These are phyloP conservation scores for Temnothorax nylanderi DNA, from an alignment of 1,140 invertebrate genomes.

Conservation along the genomic window DNA sequence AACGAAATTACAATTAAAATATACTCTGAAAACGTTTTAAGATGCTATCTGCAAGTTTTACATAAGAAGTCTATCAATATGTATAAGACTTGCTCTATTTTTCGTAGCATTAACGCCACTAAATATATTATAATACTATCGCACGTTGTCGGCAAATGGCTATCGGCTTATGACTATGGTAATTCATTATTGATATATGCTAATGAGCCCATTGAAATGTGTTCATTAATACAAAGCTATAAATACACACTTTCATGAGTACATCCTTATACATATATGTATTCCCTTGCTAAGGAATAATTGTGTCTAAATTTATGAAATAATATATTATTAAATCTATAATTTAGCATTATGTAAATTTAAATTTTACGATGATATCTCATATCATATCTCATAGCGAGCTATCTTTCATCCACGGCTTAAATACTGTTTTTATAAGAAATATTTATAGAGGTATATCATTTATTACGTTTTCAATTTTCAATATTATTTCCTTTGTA, in stretches of 20 bases:
- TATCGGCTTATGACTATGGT: constrained; percentile 39
- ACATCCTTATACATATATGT: neutral
- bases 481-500: neutral
- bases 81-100: constrained; percentile 31
- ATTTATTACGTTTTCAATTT: neutral
- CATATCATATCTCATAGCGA: neutral
- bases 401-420: neutral
- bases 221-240: constrained; percentile 33
- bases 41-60: neutral
- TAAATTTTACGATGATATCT: neutral
- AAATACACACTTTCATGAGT: constrained; percentile 15
- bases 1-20: neutral
- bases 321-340: neutral
- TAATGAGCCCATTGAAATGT: constrained; percentile 27
- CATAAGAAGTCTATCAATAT: constrained; percentile 45
- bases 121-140: constrained; percentile 46
- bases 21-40: neutral
- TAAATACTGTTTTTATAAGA: neutral
- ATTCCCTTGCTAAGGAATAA: neutral
- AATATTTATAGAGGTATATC: neutral
- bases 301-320: neutral
- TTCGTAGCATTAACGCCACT: constrained; percentile 17
- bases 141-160: constrained; percentile 13
- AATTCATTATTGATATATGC: constrained; percentile 50
- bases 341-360: neutral